A percentile compares a stretch with the other conserved stretches of the same genome.
Conservation (phyloP, 2,888 invertebrate genomes). For the Alsophila aescularia region DNA sequence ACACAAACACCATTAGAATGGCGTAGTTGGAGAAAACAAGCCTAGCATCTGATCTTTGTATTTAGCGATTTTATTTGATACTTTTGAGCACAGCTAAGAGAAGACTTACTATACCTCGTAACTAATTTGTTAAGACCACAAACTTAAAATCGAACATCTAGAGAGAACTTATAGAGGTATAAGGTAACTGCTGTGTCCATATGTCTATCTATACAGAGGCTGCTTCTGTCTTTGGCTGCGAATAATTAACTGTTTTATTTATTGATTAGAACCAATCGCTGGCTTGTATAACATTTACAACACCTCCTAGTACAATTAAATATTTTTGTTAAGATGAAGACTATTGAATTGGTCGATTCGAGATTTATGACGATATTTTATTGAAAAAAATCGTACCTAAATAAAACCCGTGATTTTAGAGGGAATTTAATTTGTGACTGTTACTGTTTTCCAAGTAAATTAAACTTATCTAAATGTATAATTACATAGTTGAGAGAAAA, state of each 20-base stretch:
- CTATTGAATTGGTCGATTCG: neutral
- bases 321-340: neutral
- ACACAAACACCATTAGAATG: too few relatives aligned
- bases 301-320: slow-evolving; percentile 1
- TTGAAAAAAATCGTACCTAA: neutral
- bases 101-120: too few relatives aligned
- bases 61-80: too few relatives aligned
- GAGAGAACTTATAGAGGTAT: too few relatives aligned
- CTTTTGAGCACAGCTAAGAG: too few relatives aligned
- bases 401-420: too few relatives aligned
- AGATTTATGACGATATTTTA: neutral
- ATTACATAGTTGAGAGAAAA: neutral
- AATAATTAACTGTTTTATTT: neutral
- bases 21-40: too few relatives aligned
- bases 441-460: neutral
- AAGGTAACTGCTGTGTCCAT: too few relatives aligned
- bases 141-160: too few relatives aligned
- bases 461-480: neutral
- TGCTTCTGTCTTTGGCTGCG: neutral
- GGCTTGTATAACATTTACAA: neutral
- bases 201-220: neutral
- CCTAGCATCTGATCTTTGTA: too few relatives aligned
- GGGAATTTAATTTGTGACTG: neutral
- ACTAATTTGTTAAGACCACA: too few relatives aligned
- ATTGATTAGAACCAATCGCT: neutral